These are phyloP conservation scores for Drosophila mettleri DNA, from an alignment of 2,888 invertebrate species.

Conservation along the genomic window DNA sequence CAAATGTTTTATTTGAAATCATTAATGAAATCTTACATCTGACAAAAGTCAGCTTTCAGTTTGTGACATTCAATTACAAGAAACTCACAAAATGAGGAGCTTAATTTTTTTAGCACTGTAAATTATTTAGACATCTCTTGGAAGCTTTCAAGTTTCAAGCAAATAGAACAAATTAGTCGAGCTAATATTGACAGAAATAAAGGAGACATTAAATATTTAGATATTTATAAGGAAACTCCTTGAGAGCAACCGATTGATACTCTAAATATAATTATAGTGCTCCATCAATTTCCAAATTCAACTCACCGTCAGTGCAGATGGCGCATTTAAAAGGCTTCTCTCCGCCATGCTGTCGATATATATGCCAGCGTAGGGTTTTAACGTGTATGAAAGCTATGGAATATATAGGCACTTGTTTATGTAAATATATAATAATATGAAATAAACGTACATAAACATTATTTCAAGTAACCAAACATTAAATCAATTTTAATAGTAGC, in stretches of 20 bases:
- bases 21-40: constrained; percentile 42
- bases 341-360: constrained; percentile 72
- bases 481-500: no score
- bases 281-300: constrained; percentile 5
- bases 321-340: constrained; percentile 73
- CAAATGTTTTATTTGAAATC: constrained; percentile 38
- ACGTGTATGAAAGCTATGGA: constrained; percentile 64
- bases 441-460: neutral
- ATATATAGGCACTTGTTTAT: neutral
- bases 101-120: constrained; percentile 1
- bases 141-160: neutral
- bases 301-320: constrained; percentile 73
- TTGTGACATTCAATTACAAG: constrained; percentile 4
- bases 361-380: constrained; percentile 73
- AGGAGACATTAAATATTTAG: neutral
- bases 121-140: constrained; percentile 7
- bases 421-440: neutral
- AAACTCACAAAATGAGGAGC: constrained; percentile 22
- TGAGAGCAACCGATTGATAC: constrained; percentile 1
- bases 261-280: constrained; percentile 19
- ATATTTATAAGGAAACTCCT: no score
- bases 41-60: constrained; percentile 13
- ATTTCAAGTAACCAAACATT: no score
- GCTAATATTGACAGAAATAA: neutral
- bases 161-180: neutral